These are phyloP conservation scores for Sebastes miniatus DNA, from an alignment of 2,797 vertebrate genomes.

Conservation along the genomic window DNA sequence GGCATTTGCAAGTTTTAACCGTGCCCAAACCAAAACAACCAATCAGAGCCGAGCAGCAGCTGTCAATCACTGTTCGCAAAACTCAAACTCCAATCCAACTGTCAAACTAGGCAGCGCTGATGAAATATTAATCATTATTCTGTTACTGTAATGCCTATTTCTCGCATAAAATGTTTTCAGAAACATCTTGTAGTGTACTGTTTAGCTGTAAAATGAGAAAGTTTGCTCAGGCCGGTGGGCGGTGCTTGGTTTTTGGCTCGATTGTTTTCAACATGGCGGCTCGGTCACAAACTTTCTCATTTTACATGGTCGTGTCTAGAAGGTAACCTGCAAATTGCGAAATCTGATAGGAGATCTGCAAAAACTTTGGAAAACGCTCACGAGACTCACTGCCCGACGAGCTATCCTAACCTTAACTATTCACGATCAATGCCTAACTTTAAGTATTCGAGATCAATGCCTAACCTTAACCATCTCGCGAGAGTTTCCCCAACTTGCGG, in stretches of 20 bases:
- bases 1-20: background rate
- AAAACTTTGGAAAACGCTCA: background rate
- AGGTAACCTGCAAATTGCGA: background rate
- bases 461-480: background rate
- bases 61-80: rapidly evolving
- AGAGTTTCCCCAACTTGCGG: too few species aligned
- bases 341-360: background rate
- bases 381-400: background rate
- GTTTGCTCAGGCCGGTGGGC: too few species aligned
- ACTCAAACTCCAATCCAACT: background rate
- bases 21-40: background rate
- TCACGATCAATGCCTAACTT: background rate
- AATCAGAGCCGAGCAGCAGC: background rate
- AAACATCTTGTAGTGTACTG: background rate
- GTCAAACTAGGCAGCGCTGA: background rate
- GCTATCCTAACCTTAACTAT: background rate
- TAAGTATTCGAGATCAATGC: background rate
- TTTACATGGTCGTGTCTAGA: background rate
- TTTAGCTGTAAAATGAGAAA: background rate
- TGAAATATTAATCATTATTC: background rate
- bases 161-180: background rate
- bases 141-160: background rate
- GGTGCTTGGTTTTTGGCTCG: background rate
- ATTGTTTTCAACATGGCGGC: background rate
- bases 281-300: background rate